phyloP scores from a whole-genome alignment of 2,888 invertebrate genomes.

The Pseudococcus longispinus region DNA sequence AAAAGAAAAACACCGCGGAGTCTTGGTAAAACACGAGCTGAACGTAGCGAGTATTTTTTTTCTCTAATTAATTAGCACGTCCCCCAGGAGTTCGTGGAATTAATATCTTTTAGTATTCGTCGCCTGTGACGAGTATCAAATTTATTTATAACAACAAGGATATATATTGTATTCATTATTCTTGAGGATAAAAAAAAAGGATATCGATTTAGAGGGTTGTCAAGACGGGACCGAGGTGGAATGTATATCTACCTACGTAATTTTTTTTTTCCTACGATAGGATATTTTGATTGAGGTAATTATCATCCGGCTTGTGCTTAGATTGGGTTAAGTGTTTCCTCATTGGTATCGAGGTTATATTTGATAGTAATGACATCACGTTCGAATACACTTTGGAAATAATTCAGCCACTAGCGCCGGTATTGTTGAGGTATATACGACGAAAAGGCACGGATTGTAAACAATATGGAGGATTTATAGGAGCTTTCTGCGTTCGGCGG shows the following conservation, averaged over 20 bases:
- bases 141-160: neutral
- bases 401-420: neutral
- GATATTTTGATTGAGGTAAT: neutral
- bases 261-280: neutral
- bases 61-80: conserved; percentile 13
- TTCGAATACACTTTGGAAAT: neutral
- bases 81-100: neutral
- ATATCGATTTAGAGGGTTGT: neutral
- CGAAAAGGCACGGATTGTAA: neutral
- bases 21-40: neutral
- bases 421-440: neutral
- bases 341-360: conserved; percentile 9
- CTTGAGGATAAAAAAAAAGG: neutral
- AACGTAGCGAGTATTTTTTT: neutral
- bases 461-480: neutral
- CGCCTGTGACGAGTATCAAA: conserved; percentile 13
- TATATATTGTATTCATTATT: neutral
- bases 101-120: conserved; percentile 4
- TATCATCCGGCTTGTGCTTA: conserved; percentile 1
- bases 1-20: neutral
- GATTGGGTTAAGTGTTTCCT: conserved; percentile 20
- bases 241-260: neutral
- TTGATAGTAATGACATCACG: conserved; percentile 7
- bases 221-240: neutral
- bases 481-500: neutral